These are phyloP conservation scores for Corydoras maculifer DNA, from an alignment of 2,113 vertebrate species.

Conservation along the genomic window DNA sequence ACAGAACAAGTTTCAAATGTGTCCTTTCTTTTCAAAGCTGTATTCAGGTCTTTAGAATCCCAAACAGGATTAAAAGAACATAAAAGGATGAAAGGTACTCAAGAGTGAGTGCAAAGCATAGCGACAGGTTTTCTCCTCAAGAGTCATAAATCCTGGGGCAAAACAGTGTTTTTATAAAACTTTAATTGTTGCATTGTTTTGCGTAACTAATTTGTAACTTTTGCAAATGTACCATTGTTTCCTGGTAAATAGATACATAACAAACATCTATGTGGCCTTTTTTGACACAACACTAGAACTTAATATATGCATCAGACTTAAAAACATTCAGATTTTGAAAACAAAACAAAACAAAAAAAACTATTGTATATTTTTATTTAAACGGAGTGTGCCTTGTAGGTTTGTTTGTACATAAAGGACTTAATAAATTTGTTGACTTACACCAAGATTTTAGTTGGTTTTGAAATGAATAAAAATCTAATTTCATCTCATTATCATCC, in stretches of 20 bases:
- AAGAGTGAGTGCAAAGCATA: no score
- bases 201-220: slow-evolving; percentile 25
- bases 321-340: slow-evolving; percentile 50
- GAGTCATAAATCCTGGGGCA: no score
- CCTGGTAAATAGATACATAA: slow-evolving; percentile 2
- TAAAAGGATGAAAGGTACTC: no score
- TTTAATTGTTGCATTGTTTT: background rate
- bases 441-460: slow-evolving; percentile 39
- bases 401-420: slow-evolving; percentile 74
- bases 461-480: slow-evolving; percentile 1
- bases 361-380: slow-evolving; percentile 73
- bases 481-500: no score
- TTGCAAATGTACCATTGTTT: background rate
- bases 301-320: slow-evolving; percentile 64
- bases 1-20: no score
- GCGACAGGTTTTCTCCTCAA: no score
- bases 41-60: no score
- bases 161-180: background rate
- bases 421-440: slow-evolving; percentile 74
- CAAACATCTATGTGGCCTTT: slow-evolving; percentile 33
- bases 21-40: no score
- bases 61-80: no score
- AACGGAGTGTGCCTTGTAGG: slow-evolving; percentile 72
- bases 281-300: slow-evolving; percentile 48
- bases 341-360: slow-evolving; percentile 43